These are phyloP conservation scores for Aplocera efformata DNA, from an alignment of 2,888 invertebrate genomes.

Conservation along the genomic window DNA sequence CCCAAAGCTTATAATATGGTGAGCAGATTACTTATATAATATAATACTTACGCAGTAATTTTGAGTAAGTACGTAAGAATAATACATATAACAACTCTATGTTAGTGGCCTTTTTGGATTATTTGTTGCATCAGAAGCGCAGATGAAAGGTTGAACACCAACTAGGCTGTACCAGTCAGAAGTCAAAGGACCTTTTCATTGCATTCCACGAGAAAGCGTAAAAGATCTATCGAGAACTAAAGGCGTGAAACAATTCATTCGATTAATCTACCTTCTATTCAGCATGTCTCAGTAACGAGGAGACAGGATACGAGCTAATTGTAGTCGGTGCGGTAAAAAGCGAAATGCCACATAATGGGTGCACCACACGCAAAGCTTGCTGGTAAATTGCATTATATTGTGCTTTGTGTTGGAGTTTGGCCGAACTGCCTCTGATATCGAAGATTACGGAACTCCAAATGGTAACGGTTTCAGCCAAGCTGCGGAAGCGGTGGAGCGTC, in stretches of 20 bases:
- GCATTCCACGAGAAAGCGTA: too few species aligned
- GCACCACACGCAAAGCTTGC: slow-evolving; percentile 46
- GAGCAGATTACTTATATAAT: too few species aligned
- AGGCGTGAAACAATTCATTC: neutral
- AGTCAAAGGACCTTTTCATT: too few species aligned
- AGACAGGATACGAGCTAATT: slow-evolving; percentile 24
- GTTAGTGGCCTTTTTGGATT: too few species aligned
- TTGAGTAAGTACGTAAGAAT: too few species aligned
- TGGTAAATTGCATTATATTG: slow-evolving; percentile 33
- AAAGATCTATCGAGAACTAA: neutral
- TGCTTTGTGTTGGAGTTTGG: slow-evolving; percentile 15
- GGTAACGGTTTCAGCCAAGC: neutral
- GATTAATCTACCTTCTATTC: neutral
- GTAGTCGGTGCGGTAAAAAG: slow-evolving; percentile 44
- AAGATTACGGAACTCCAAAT: slow-evolving; percentile 14
- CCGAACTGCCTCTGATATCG: slow-evolving; percentile 23
- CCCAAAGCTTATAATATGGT: too few species aligned
- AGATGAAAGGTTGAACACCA: too few species aligned
- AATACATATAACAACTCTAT: too few species aligned
- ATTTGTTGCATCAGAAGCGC: too few species aligned
- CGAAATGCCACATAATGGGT: slow-evolving; percentile 49
- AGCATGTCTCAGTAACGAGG: slow-evolving; percentile 7
- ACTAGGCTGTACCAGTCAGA: too few species aligned
- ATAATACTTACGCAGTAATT: too few species aligned
- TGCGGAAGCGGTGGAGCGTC: neutral